These are phyloP conservation scores for Botrylloides violaceus DNA, from an alignment of 23 tunicate genomes.

Conservation along the genomic window DNA sequence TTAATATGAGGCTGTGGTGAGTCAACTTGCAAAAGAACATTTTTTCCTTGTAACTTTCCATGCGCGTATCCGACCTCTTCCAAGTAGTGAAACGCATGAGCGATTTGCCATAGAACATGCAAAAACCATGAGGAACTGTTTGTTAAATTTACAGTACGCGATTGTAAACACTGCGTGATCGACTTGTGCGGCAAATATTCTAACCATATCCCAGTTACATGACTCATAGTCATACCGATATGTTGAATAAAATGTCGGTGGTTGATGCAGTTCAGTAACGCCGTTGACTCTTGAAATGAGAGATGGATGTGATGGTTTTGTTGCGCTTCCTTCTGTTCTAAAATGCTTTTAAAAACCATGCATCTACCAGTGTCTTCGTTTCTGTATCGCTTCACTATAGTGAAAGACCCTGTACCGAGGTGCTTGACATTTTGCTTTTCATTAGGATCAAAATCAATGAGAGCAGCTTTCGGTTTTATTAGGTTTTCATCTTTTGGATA, in stretches of 20 bases:
- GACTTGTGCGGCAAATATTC: constrained; percentile 52
- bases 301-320: constrained; percentile 39
- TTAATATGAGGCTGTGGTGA: constrained; percentile 63
- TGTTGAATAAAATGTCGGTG: constrained; percentile 54
- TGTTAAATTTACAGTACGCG: background rate
- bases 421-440: constrained; percentile 17
- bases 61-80: constrained; percentile 59
- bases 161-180: constrained; percentile 34
- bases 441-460: background rate
- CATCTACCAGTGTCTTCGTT: background rate
- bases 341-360: background rate
- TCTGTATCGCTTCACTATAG: constrained; percentile 37
- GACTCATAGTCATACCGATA: constrained; percentile 39
- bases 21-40: constrained; percentile 49
- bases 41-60: constrained; percentile 74
- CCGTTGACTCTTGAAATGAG: constrained; percentile 52
- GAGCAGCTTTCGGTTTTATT: background rate
- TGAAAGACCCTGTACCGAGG: constrained; percentile 68
- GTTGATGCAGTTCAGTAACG: constrained; percentile 29
- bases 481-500: background rate
- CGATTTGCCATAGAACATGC: constrained; percentile 57
- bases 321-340: constrained; percentile 27
- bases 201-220: constrained; percentile 32
- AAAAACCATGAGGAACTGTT: constrained; percentile 47
- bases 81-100: constrained; percentile 74